Conservation (phyloP, 2,113 vertebrate genomes). For the Tachysurus vachellii region DNA sequence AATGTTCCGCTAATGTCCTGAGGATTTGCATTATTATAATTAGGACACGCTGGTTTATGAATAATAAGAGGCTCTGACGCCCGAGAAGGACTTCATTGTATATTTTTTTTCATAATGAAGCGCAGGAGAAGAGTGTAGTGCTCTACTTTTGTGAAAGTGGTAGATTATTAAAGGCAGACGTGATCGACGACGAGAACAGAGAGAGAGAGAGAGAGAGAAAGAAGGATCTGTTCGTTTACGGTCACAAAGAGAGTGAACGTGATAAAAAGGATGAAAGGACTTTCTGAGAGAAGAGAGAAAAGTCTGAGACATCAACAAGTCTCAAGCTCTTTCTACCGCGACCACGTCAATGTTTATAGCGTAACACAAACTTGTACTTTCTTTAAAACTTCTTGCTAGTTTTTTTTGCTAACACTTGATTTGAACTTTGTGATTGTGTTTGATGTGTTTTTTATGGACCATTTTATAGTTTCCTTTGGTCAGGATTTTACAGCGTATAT, state of each 20-base stretch:
- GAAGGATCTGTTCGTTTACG: neutral
- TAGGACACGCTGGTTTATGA: neutral
- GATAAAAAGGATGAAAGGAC: neutral
- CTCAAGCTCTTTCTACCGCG: too few relatives aligned
- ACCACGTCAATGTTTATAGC: neutral
- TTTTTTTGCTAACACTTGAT: too few relatives aligned
- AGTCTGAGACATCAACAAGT: too few relatives aligned
- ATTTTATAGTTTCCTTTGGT: too few relatives aligned
- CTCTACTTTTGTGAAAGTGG: conserved; percentile 5
- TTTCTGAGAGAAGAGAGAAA: too few relatives aligned
- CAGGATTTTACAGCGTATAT: too few relatives aligned
- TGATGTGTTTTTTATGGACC: too few relatives aligned
- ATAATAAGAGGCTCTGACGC: neutral
- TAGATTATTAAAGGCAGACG: neutral
- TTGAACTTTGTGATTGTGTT: too few relatives aligned
- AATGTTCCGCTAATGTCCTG: conserved; percentile 22
- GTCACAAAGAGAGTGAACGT: neutral
- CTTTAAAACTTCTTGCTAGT: too few relatives aligned
- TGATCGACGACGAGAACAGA: neutral
- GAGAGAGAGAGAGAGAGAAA: too few relatives aligned
- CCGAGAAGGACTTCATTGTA: neutral
- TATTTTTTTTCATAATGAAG: conserved; percentile 2
- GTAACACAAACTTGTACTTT: neutral
- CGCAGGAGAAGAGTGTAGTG: neutral
- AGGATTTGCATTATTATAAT: conserved; percentile 15